Conservation (phyloP, 1,140 invertebrate species). For the Neuroterus valhalla region DNA sequence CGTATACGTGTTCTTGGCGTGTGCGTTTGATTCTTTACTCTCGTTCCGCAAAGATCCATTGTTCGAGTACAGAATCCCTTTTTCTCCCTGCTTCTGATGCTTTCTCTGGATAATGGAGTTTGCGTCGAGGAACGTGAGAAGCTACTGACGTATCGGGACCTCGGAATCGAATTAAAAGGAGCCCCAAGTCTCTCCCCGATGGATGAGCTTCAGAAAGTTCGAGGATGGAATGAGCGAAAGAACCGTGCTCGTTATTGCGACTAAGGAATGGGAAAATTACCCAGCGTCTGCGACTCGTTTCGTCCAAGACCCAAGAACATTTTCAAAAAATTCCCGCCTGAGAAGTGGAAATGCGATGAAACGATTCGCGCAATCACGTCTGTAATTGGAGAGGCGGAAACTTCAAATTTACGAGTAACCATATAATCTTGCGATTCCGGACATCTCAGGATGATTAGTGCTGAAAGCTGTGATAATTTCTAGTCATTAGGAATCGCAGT, state of each 20-base stretch:
- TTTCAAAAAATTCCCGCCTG: no score
- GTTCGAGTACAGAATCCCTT: not conserved
- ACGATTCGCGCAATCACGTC: no score
- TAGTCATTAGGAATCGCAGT: no score
- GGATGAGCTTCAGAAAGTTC: constrained; percentile 11
- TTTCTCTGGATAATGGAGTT: constrained; percentile 11
- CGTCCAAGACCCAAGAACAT: no score
- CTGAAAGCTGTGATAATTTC: no score
- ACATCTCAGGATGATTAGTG: no score
- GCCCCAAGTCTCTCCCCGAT: constrained; percentile 10
- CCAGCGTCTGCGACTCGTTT: no score
- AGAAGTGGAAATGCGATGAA: no score
- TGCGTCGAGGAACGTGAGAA: constrained; percentile 5
- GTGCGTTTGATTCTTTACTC: not conserved
- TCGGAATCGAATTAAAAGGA: constrained; percentile 20
- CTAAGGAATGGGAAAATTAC: no score
- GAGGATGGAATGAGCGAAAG: not conserved
- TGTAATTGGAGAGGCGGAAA: no score
- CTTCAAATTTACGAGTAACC: no score
- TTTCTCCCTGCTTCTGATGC: not conserved
- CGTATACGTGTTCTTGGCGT: not conserved
- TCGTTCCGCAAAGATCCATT: constrained; percentile 5
- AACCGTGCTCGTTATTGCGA: not conserved
- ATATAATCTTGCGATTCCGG: no score
- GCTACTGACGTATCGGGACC: constrained; percentile 10